Evolutionary conservation across 2,797 vertebrate genomes (phyloP).

Genomic region (Schizopygopsis pylzovi): DNA sequence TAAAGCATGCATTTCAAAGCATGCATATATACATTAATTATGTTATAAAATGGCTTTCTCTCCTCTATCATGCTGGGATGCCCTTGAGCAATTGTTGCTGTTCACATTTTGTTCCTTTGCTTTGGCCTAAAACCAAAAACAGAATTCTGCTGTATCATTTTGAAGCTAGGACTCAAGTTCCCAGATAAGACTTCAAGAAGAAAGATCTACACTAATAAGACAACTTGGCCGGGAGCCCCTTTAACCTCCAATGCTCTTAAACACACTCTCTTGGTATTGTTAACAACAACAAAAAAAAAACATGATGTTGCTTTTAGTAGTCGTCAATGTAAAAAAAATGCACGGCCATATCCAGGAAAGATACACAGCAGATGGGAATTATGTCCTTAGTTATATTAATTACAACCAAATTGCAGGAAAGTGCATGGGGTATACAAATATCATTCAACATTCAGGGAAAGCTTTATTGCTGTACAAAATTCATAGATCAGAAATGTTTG

Average conservation of each 20-base stretch:
- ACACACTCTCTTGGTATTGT: conserved; percentile 12
- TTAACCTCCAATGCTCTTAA: conserved; percentile 5
- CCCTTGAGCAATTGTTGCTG: not conserved
- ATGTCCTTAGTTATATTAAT: not conserved
- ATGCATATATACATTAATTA: conserved; percentile 34
- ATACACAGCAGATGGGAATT: not conserved
- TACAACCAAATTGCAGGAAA: not conserved
- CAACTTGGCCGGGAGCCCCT: conserved; percentile 11
- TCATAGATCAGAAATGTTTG: not conserved
- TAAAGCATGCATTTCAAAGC: conserved; percentile 22
- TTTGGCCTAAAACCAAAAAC: conserved; percentile 25
- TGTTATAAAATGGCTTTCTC: conserved; percentile 2
- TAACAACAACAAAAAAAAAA: not conserved
- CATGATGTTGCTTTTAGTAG: conserved; percentile 2
- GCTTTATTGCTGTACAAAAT: not conserved
- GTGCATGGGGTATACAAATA: not conserved
- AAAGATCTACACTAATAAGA: conserved; percentile 14
- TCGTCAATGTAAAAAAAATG: not conserved
- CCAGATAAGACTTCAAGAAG: conserved; percentile 25
- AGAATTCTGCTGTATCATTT: conserved; percentile 19
- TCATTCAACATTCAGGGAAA: not conserved
- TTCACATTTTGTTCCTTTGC: conserved; percentile 26
- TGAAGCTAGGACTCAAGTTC: conserved; percentile 18
- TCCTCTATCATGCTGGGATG: conserved; percentile 8
- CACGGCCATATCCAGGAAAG: not conserved